Conservation (phyloP, 2,797 vertebrate species). For the Tarsius wallacei region DNA sequence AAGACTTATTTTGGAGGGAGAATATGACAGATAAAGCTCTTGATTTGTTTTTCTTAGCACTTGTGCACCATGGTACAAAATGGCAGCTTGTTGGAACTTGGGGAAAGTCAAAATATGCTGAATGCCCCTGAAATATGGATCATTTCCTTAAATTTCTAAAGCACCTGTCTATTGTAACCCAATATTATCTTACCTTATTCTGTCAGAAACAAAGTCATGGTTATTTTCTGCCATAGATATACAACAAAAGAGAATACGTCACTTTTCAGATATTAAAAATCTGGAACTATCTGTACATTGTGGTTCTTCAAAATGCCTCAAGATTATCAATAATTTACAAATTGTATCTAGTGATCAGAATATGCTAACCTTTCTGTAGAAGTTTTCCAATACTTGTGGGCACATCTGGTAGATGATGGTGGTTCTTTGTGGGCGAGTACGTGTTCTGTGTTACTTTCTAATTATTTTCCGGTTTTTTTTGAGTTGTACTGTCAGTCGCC, state of each 20-base stretch:
- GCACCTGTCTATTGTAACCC: not conserved
- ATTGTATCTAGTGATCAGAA: not conserved
- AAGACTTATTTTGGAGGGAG: not conserved
- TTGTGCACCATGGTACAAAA: not conserved
- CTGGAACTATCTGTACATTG: not conserved
- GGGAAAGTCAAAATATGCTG: not conserved
- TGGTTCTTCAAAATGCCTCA: conserved; percentile 1
- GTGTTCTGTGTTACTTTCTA: conserved; percentile 32
- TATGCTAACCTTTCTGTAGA: not conserved
- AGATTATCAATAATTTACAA: not conserved
- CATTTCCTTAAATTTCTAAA: conserved; percentile 39
- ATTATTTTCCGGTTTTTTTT: not conserved
- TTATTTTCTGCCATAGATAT: conserved; percentile 13
- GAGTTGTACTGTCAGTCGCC: too few relatives aligned
- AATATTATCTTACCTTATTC: not conserved
- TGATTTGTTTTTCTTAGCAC: not conserved
- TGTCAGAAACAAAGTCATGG: not conserved
- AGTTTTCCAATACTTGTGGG: not conserved
- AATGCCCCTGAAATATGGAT: not conserved
- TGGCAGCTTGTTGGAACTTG: conserved; percentile 7
- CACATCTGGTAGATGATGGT: not conserved
- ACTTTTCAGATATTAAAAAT: conserved; percentile 55
- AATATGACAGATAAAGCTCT: not conserved
- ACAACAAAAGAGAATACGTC: conserved; percentile 13
- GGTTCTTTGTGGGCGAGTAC: not conserved